Evolutionary conservation across 1,140 invertebrate species (phyloP).

Genomic region (Nephila pilipes): DNA sequence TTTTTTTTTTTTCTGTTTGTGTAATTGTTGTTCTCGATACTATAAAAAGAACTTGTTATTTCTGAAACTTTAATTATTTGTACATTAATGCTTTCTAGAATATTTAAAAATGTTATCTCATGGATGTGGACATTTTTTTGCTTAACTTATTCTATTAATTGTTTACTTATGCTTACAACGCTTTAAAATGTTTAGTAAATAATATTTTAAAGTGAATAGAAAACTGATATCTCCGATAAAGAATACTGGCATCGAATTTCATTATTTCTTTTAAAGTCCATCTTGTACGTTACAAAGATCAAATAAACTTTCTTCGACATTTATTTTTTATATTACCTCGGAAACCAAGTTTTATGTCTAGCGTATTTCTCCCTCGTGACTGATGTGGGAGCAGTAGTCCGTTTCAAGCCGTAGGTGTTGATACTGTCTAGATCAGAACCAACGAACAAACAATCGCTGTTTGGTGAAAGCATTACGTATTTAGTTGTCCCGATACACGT

Average conservation of each 20-base stretch:
- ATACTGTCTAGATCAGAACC: slow-evolving; percentile 15
- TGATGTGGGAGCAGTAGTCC: not conserved
- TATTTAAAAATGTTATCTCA: too few species aligned
- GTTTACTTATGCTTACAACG: not conserved
- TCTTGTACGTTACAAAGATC: too few species aligned
- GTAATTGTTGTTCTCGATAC: too few species aligned
- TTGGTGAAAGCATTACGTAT: slow-evolving; percentile 39
- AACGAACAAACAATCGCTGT: slow-evolving; percentile 17
- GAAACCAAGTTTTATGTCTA: not conserved
- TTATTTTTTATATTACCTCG: too few species aligned
- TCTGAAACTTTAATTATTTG: too few species aligned
- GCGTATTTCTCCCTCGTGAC: not conserved
- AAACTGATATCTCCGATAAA: not conserved
- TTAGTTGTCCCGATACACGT: slow-evolving; percentile 30
- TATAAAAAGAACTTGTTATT: too few species aligned
- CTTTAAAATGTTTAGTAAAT: not conserved
- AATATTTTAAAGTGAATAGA: too few species aligned
- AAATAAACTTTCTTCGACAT: too few species aligned
- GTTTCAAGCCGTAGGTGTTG: slow-evolving; percentile 21
- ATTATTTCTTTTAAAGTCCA: too few species aligned
- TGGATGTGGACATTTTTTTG: not conserved
- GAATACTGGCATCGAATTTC: not conserved
- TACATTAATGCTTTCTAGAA: too few species aligned
- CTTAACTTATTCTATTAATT: not conserved
- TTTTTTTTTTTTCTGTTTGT: too few species aligned